Percentiles rank a stretch among this genome's conserved stretches.
These are phyloP conservation scores for Nephila pilipes DNA, from an alignment of 1,140 invertebrate genomes.

Conservation along the genomic window DNA sequence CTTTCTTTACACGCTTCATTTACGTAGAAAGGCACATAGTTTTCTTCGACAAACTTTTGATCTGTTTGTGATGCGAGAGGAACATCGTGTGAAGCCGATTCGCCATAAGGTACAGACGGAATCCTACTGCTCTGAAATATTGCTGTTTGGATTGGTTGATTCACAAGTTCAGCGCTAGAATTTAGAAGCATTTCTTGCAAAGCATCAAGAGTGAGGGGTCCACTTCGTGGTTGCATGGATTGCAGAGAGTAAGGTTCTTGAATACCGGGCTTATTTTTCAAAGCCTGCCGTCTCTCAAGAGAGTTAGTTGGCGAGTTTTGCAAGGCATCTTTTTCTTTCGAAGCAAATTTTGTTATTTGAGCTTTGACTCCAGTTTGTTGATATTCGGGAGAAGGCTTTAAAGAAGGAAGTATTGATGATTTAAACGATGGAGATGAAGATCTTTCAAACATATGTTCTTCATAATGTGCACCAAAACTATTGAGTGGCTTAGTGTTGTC, in stretches of 20 bases:
- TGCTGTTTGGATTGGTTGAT: slow-evolving; percentile 59
- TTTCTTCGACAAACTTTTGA: background rate
- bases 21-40: slow-evolving; percentile 44
- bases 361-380: slow-evolving; percentile 83
- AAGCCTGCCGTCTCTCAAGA: slow-evolving; percentile 56
- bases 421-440: slow-evolving; percentile 65
- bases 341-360: slow-evolving; percentile 76
- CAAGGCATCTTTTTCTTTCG: slow-evolving; percentile 67
- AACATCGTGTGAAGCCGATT: background rate
- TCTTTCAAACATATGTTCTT: slow-evolving; percentile 63
- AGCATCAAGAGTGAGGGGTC: slow-evolving; percentile 62
- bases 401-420: slow-evolving; percentile 55
- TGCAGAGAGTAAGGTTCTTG: slow-evolving; percentile 8
- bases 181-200: slow-evolving; percentile 60
- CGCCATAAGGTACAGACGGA: slow-evolving; percentile 46
- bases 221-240: slow-evolving; percentile 16
- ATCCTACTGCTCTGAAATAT: slow-evolving; percentile 51
- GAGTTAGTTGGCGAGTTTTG: slow-evolving; percentile 65
- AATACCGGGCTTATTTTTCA: slow-evolving; percentile 38
- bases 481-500: slow-evolving; percentile 48
- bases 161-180: background rate
- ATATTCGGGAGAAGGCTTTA: slow-evolving; percentile 82
- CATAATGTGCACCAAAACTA: slow-evolving; percentile 34
- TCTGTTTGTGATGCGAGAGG: background rate
- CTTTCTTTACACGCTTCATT: slow-evolving; percentile 35